These are phyloP conservation scores for Laothoe populi DNA, from an alignment of 2,888 invertebrate species.

Conservation along the genomic window DNA sequence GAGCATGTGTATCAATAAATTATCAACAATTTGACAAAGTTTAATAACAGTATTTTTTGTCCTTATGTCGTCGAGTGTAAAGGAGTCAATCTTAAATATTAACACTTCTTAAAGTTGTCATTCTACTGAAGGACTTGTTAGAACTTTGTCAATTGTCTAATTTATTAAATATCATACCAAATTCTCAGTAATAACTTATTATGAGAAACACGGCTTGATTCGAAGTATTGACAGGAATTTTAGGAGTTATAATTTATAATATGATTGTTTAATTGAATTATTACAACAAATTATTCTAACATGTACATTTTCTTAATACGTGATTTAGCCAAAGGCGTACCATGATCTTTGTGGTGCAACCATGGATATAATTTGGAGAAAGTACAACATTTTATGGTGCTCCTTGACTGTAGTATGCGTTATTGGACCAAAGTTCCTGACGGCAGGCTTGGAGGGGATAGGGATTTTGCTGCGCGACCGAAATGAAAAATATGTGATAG, in stretches of 20 bases:
- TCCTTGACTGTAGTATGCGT: background rate
- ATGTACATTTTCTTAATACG: background rate
- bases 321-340: background rate
- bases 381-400: background rate
- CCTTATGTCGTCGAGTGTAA: conserved; percentile 10
- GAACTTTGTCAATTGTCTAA: conserved; percentile 31
- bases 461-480: too few species aligned
- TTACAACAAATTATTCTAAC: background rate
- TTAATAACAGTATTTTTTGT: too few species aligned
- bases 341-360: background rate
- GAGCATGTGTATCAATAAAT: too few species aligned
- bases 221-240: conserved; percentile 13
- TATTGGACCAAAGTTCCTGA: too few species aligned
- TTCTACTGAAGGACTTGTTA: conserved; percentile 29
- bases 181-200: conserved; percentile 28
- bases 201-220: conserved; percentile 26
- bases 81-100: conserved; percentile 31
- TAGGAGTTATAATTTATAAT: conserved; percentile 2
- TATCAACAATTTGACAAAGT: too few species aligned
- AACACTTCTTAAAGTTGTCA: conserved; percentile 33
- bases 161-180: conserved; percentile 32
- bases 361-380: background rate
- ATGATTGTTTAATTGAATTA: too few species aligned
- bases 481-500: too few species aligned
- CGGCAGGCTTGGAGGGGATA: too few species aligned